phyloP scores from a whole-genome alignment of 2,888 invertebrate species.

The Automeris io region DNA sequence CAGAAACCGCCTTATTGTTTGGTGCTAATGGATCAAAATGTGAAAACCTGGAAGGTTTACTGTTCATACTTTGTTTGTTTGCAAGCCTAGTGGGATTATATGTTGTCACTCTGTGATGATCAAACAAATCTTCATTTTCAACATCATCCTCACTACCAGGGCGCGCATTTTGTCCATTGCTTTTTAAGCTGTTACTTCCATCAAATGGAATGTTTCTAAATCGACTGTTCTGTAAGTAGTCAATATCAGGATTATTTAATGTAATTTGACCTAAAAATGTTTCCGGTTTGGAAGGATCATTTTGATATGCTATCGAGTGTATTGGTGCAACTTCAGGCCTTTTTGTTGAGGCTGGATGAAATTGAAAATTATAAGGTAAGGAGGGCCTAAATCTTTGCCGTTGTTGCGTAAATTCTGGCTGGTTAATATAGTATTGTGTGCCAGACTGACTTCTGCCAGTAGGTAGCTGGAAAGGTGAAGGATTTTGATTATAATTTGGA shows the following conservation, averaged over 20 bases:
- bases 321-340: slow-evolving; percentile 76
- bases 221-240: slow-evolving; percentile 60
- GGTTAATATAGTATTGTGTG: slow-evolving; percentile 63
- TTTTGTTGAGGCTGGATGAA: slow-evolving; percentile 69
- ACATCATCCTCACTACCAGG: slow-evolving; percentile 55
- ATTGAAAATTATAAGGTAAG: slow-evolving; percentile 62
- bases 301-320: slow-evolving; percentile 75
- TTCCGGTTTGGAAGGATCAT: slow-evolving; percentile 78
- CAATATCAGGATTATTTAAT: slow-evolving; percentile 77
- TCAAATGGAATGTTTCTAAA: slow-evolving; percentile 69
- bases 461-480: slow-evolving; percentile 67
- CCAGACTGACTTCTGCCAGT: slow-evolving; percentile 68
- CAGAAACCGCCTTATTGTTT: slow-evolving; percentile 32
- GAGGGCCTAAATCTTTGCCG: slow-evolving; percentile 61
- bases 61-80: slow-evolving; percentile 54
- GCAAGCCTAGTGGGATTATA: slow-evolving; percentile 62
- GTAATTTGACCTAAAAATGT: slow-evolving; percentile 80
- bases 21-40: slow-evolving; percentile 35
- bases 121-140: slow-evolving; percentile 61
- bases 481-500: slow-evolving; percentile 69
- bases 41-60: slow-evolving; percentile 47
- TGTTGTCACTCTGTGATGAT: slow-evolving; percentile 64
- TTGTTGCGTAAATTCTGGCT: slow-evolving; percentile 60
- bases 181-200: slow-evolving; percentile 63
- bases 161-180: slow-evolving; percentile 59